Evolutionary conservation across 2,113 vertebrate genomes (phyloP).

Genomic region (Gnathochromis pfefferi): DNA sequence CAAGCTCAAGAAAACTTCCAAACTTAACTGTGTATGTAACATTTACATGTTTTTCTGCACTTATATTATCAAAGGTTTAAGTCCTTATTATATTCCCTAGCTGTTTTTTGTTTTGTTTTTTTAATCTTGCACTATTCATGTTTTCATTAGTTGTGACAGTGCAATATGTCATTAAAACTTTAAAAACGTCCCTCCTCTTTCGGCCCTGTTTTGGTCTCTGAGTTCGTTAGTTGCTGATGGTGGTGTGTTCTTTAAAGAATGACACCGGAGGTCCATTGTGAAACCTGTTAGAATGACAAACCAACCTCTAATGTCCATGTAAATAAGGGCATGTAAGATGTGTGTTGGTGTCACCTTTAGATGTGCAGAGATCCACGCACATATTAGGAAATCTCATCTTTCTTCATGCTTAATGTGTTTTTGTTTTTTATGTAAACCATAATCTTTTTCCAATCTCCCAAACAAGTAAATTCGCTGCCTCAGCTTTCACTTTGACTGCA

Average conservation of each 20-base stretch:
- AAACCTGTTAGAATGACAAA: neutral
- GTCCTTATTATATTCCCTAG: neutral
- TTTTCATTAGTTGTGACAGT: neutral
- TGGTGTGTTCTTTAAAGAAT: neutral
- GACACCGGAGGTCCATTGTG: neutral
- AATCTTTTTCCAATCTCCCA: neutral
- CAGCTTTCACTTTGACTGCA: neutral
- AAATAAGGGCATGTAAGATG: neutral
- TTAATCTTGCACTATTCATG: neutral
- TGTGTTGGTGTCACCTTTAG: neutral
- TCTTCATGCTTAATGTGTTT: neutral
- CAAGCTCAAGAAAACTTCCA: neutral
- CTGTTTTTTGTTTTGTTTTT: neutral
- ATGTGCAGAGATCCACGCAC: neutral
- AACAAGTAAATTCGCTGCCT: neutral
- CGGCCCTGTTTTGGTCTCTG: neutral
- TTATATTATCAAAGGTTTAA: neutral
- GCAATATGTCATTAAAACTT: neutral
- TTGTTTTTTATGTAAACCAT: neutral
- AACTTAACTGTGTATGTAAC: neutral
- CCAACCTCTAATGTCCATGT: neutral
- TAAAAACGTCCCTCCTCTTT: neutral
- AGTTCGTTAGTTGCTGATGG: neutral
- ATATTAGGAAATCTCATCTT: neutral
- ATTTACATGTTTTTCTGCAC: neutral